phyloP scores from a whole-genome alignment of 2,888 invertebrate species.

The Incurvaria masculella region DNA sequence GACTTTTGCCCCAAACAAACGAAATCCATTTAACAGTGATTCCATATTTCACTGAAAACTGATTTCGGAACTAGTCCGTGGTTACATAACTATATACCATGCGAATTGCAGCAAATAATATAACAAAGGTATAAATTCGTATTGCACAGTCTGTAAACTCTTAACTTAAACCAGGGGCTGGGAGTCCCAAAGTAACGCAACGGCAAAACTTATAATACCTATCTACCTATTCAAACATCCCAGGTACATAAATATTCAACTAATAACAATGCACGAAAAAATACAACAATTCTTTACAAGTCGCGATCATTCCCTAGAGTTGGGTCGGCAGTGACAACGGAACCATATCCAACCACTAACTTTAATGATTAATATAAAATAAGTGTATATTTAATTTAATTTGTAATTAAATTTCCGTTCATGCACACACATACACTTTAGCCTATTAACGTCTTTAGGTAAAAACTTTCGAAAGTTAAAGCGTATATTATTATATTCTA shows the following conservation, averaged over 20 bases:
- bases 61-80: conserved; percentile 10
- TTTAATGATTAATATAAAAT: neutral
- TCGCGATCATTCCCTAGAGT: neutral
- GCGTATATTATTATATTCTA: conserved; percentile 50
- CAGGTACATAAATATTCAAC: neutral
- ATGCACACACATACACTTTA: neutral
- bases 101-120: neutral
- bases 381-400: neutral
- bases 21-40: conserved; percentile 12
- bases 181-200: conserved; percentile 22
- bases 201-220: conserved; percentile 16
- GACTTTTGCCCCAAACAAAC: conserved; percentile 16
- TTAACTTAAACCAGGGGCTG: conserved; percentile 15
- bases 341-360: neutral
- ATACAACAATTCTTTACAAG: conserved; percentile 2
- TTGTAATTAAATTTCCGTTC: neutral
- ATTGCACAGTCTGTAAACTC: conserved; percentile 14
- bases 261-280: neutral
- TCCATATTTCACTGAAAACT: conserved; percentile 9
- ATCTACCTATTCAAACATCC: too few species aligned
- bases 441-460: neutral
- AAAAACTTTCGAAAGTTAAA: conserved; percentile 27
- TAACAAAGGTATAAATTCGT: conserved; percentile 1
- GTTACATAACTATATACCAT: conserved; percentile 8
- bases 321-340: neutral